phyloP scores from a whole-genome alignment of 2,888 invertebrate species.

The Cistogaster globosa region DNA sequence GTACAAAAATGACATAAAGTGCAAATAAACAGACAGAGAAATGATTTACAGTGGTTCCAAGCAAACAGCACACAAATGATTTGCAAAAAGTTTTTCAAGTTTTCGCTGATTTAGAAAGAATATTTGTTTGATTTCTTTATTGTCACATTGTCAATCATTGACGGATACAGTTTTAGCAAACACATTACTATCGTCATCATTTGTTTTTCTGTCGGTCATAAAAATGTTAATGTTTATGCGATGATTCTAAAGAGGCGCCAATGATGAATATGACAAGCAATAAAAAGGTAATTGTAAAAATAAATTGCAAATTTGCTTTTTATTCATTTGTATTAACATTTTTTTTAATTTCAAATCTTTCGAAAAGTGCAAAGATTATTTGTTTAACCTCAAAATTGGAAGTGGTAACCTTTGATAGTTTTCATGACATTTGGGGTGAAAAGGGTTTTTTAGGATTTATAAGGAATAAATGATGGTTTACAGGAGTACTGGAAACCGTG shows the following conservation, averaged over 20 bases:
- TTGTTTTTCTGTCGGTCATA: slow-evolving; percentile 35
- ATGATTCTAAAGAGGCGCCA: slow-evolving; percentile 63
- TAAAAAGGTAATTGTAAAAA: slow-evolving; percentile 32
- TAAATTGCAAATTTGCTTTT: neutral
- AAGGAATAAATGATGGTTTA: too few relatives aligned
- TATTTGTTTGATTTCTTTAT: neutral
- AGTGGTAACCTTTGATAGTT: too few relatives aligned
- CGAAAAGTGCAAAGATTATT: too few relatives aligned
- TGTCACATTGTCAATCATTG: slow-evolving; percentile 3
- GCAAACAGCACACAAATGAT: neutral
- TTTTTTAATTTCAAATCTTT: neutral
- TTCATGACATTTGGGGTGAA: too few relatives aligned
- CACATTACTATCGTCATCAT: slow-evolving; percentile 28
- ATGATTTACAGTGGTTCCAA: slow-evolving; percentile 47
- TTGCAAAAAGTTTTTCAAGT: neutral
- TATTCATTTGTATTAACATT: neutral
- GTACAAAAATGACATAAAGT: slow-evolving; percentile 66
- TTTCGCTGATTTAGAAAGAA: neutral
- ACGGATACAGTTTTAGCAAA: slow-evolving; percentile 11
- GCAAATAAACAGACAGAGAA: slow-evolving; percentile 58
- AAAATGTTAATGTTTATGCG: slow-evolving; percentile 45
- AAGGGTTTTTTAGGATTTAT: too few relatives aligned
- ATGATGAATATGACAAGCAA: slow-evolving; percentile 52
- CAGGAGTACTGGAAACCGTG: too few relatives aligned
- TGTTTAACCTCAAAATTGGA: too few relatives aligned